Base-by-base conservation (phyloP, 2,113 vertebrate species). In the Capreolus pygargus region DNA sequence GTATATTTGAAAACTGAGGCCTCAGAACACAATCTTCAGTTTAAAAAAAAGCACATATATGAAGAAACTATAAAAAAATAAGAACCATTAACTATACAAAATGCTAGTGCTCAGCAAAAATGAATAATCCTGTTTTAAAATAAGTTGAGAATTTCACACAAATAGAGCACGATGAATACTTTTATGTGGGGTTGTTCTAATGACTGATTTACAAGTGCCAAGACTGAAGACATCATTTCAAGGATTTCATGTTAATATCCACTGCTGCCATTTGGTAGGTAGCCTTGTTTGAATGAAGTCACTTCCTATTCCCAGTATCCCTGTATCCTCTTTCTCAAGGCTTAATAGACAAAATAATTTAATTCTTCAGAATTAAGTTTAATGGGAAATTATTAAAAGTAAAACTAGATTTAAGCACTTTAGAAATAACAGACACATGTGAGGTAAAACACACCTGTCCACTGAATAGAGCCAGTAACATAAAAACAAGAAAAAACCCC, bases 41-140 rank as follows among this genome's bases (percentile, higher is more conserved):
- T 76, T 0, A 43, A 43, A 74, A 85, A 82, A 85, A 91, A 33
- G 19, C 23, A 17, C 39, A 87, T 25, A 17, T 33, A 74, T n/a
- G 33, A 36, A 96, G 79, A 70, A 54, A 81, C 8, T 33, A 54
- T n/a, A 64, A 13, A 86, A 92, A 64, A 67, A 23, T 61, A 58
- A 96, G 19, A 79, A 60, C 3, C 7, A 64, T 83, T 95, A 96
- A 96, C 86, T 54, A 92, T 14, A 93, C 94, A 97, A 74, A 97
- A 58, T 87, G 50, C 9, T 50, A 52, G 28, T 17, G 10, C 19
- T 79, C 79, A 45, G 50, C 82, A 93, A 86, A 19, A 83, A 86
- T 7, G 94, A 97, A 78, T 78, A 83, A 47, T 78, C 39, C 39
- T 92, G 55, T 50, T 94, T 43, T 43, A 92, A 97, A 94, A 91